phyloP scores from a whole-genome alignment of 1,140 invertebrate genomes.

The Ceratina calcarata region DNA sequence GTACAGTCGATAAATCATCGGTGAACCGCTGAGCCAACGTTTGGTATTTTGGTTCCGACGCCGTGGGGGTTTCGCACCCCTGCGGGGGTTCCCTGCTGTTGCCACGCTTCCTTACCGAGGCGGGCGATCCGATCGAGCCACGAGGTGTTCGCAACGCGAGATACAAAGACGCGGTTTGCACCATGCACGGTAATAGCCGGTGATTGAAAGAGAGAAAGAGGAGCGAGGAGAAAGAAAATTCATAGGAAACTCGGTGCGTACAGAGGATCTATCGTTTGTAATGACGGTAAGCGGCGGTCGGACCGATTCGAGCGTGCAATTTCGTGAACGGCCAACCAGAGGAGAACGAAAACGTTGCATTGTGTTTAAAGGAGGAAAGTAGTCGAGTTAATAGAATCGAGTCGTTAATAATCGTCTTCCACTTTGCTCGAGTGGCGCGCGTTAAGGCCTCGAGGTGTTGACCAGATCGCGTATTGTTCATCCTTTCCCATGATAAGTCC shows the following conservation, averaged over 20 bases:
- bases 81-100: constrained; percentile 43
- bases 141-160: constrained; percentile 45
- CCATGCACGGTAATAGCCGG: background rate
- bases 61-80: constrained; percentile 71
- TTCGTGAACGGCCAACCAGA: background rate
- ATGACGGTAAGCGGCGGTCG: constrained; percentile 26
- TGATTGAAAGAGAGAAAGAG: background rate
- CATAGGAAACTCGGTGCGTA: background rate
- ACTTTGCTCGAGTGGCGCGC: constrained; percentile 54
- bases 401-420: constrained; percentile 64
- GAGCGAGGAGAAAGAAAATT: background rate
- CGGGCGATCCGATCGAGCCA: constrained; percentile 41
- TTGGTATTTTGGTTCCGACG: constrained; percentile 73
- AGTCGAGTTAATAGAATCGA: constrained; percentile 56
- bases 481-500: constrained; percentile 56
- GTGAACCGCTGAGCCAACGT: constrained; percentile 41
- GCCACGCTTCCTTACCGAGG: constrained; percentile 41
- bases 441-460: constrained; percentile 63
- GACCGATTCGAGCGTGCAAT: constrained; percentile 30
- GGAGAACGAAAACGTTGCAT: constrained; percentile 6
- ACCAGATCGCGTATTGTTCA: constrained; percentile 63
- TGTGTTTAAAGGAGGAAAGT: constrained; percentile 41
- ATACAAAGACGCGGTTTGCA: constrained; percentile 5
- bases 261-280: background rate
- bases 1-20: constrained; percentile 53